phyloP scores from a whole-genome alignment of 1,140 invertebrate genomes.

The Platyura marginata region DNA sequence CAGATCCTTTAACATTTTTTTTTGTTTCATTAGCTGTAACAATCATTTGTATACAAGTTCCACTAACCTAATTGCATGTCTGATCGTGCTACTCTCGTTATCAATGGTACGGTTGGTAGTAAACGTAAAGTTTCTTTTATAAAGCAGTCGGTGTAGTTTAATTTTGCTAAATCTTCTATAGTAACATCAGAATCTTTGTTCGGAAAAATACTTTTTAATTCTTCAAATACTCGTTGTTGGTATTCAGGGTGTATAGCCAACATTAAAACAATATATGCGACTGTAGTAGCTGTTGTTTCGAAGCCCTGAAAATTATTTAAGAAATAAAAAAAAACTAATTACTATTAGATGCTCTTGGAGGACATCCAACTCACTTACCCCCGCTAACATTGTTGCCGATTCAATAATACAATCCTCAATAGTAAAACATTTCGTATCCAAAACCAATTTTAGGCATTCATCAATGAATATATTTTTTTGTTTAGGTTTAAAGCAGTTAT shows the following conservation, averaged over 20 bases:
- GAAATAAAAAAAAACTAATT: too few relatives aligned
- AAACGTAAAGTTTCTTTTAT: constrained; percentile 25
- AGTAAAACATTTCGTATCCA: neutral
- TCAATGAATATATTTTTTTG: too few relatives aligned
- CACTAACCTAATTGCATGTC: neutral
- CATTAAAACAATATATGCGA: constrained; percentile 1
- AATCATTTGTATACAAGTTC: neutral
- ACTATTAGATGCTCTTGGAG: too few relatives aligned
- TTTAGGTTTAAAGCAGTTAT: too few relatives aligned
- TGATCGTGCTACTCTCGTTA: neutral
- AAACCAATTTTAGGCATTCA: neutral
- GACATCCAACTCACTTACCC: too few relatives aligned
- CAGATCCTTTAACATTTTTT: too few relatives aligned
- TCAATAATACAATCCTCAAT: neutral
- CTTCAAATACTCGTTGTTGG: constrained; percentile 2
- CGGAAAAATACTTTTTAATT: neutral
- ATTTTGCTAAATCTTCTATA: constrained; percentile 17
- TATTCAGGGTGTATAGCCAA: constrained; percentile 4
- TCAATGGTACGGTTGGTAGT: constrained; percentile 18
- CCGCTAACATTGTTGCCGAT: neutral
- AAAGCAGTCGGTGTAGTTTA: constrained; percentile 23
- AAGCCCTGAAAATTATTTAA: neutral
- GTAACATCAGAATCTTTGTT: neutral
- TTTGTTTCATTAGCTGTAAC: neutral
- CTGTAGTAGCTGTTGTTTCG: neutral